phyloP scores from a whole-genome alignment of 2,888 invertebrate species.

The Gisinianus flammeolus region DNA sequence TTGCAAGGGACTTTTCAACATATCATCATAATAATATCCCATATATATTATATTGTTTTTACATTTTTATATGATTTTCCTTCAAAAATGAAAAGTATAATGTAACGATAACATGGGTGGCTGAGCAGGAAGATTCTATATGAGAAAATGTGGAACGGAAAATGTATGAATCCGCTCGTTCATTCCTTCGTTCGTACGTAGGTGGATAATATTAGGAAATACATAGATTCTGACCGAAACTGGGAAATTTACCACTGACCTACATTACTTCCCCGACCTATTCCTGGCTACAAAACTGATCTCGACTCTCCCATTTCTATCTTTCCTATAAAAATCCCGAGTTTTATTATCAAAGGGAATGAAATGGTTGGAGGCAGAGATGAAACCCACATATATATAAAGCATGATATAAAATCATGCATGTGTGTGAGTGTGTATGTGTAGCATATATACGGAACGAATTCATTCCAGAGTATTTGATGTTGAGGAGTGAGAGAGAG shows the following conservation, averaged over 20 bases:
- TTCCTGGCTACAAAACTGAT: conserved; percentile 31
- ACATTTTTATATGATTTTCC: too few relatives aligned
- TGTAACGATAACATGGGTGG: conserved; percentile 2
- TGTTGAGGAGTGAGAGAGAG: neutral
- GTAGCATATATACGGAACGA: neutral
- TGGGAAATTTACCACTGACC: conserved; percentile 31
- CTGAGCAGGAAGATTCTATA: neutral
- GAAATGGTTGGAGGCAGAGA: neutral
- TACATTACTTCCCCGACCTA: conserved; percentile 37
- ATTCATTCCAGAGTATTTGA: neutral
- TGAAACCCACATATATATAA: neutral
- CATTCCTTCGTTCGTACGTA: conserved; percentile 6
- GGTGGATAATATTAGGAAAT: neutral
- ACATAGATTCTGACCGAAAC: conserved; percentile 4
- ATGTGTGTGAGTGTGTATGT: neutral
- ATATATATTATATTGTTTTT: too few relatives aligned
- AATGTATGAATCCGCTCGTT: neutral
- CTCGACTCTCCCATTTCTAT: neutral
- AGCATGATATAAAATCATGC: neutral
- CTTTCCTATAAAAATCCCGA: neutral
- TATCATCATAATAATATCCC: too few relatives aligned
- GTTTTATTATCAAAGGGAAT: neutral
- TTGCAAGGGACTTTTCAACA: too few relatives aligned
- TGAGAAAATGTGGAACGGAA: neutral
- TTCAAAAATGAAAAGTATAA: neutral